These are phyloP conservation scores for Drosophila eohydei DNA, from an alignment of 2,888 invertebrate genomes.

Conservation along the genomic window DNA sequence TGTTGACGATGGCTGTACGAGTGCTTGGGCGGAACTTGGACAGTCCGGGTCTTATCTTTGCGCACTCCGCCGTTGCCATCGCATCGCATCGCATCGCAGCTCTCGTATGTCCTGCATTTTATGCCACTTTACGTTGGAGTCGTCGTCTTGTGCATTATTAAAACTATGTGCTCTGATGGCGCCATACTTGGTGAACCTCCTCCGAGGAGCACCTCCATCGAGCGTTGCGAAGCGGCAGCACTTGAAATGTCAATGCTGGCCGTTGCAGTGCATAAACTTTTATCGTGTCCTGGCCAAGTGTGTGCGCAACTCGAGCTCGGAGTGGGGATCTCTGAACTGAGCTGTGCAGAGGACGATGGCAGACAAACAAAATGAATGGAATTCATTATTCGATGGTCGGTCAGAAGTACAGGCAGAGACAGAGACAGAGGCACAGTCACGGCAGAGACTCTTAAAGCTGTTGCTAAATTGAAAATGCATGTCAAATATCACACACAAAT, in stretches of 20 bases:
- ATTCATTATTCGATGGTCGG: slow-evolving; percentile 74
- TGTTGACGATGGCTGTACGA: slow-evolving; percentile 22
- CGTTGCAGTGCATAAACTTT: slow-evolving; percentile 78
- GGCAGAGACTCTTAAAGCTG: slow-evolving; percentile 53
- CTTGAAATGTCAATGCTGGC: slow-evolving; percentile 82
- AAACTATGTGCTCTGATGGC: slow-evolving; percentile 76
- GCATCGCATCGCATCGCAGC: slow-evolving; percentile 40
- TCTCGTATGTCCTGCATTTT: slow-evolving; percentile 82
- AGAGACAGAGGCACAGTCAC: slow-evolving; percentile 5
- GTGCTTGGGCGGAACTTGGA: slow-evolving; percentile 64
- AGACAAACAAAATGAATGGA: slow-evolving; percentile 77
- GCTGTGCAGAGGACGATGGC: slow-evolving; percentile 51
- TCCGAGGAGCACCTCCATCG: slow-evolving; percentile 14
- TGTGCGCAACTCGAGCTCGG: not conserved
- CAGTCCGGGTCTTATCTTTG: slow-evolving; percentile 60
- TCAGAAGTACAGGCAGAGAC: slow-evolving; percentile 19
- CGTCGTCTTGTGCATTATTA: slow-evolving; percentile 81
- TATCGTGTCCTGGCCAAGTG: slow-evolving; percentile 59
- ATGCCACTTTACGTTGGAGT: slow-evolving; percentile 67
- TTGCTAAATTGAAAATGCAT: slow-evolving; percentile 82
- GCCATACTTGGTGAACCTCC: slow-evolving; percentile 56
- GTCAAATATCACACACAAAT: slow-evolving; percentile 79
- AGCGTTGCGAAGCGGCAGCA: slow-evolving; percentile 38
- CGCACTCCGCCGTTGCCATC: slow-evolving; percentile 14
- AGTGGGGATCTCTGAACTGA: slow-evolving; percentile 20